These are phyloP conservation scores for Synanthedon andrenaeformis DNA, from an alignment of 2,888 invertebrate genomes.

Conservation along the genomic window DNA sequence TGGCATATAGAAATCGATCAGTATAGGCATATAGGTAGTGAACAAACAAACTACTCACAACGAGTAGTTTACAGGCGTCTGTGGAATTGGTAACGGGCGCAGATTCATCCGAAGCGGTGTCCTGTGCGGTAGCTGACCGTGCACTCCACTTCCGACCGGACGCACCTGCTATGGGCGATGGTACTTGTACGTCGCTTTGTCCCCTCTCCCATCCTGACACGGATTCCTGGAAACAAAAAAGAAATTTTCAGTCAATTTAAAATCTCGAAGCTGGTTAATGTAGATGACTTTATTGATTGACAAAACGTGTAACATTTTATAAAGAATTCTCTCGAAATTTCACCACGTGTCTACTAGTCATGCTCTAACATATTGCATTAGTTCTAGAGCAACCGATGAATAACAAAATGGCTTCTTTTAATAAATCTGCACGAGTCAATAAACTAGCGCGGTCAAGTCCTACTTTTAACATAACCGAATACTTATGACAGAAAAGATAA, in stretches of 20 bases:
- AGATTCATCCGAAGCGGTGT: conserved; percentile 41
- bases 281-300: too few species aligned
- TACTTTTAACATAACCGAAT: background rate
- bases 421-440: conserved; percentile 1
- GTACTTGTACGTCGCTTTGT: conserved; percentile 25
- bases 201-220: conserved; percentile 51
- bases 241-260: too few species aligned
- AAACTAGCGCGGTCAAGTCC: conserved; percentile 3
- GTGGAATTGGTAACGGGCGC: conserved; percentile 41
- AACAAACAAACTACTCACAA: conserved; percentile 30
- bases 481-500: too few species aligned
- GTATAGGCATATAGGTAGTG: too few species aligned
- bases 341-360: too few species aligned
- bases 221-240: conserved; percentile 40
- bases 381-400: background rate
- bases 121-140: conserved; percentile 42
- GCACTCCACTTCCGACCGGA: conserved; percentile 53
- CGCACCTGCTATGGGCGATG: conserved; percentile 24
- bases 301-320: too few species aligned
- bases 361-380: background rate
- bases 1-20: too few species aligned
- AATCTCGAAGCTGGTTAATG: too few species aligned
- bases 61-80: conserved; percentile 53
- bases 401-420: background rate
- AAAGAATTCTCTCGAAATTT: too few species aligned